A percentile compares a stretch with the other conserved stretches of the same genome.
Conservation (phyloP, 2,888 invertebrate species). For the Orchesella flavescens region DNA sequence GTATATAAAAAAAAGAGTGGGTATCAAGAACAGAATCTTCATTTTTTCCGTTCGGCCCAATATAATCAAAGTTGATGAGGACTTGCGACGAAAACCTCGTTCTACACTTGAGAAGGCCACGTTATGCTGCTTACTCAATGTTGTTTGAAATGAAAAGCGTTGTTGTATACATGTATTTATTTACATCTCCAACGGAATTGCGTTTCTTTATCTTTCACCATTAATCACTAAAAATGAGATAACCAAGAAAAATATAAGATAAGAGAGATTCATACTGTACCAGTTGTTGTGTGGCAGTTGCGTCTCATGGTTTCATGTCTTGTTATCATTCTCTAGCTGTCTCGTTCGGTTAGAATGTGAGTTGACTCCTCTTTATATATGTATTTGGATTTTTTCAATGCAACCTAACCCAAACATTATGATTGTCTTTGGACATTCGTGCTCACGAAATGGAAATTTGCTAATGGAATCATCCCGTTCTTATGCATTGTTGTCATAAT, state of each 20-base stretch:
- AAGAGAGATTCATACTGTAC: background rate
- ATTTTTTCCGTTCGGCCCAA: background rate
- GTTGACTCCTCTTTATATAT: background rate
- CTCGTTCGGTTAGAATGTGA: background rate
- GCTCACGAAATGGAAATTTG: background rate
- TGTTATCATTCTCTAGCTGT: background rate
- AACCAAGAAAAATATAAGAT: background rate
- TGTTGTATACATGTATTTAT: background rate
- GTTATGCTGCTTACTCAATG: background rate
- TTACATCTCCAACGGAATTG: background rate
- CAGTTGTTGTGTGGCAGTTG: background rate
- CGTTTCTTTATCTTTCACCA: constrained; percentile 11
- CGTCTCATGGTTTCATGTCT: background rate
- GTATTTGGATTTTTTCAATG: background rate
- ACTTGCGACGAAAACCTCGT: constrained; percentile 3
- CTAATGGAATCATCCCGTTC: constrained; percentile 2
- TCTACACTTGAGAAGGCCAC: background rate
- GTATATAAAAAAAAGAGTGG: background rate
- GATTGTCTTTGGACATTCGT: background rate
- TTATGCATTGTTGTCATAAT: constrained; percentile 1
- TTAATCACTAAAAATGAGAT: constrained; percentile 17
- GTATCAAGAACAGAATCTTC: background rate
- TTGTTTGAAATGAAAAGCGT: background rate
- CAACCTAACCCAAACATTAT: background rate
- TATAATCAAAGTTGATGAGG: constrained; percentile 13